Percentiles rank a stretch among this genome's conserved stretches.
phyloP scores from a whole-genome alignment of 2,888 invertebrate species.

The Cheilosia grossa region DNA sequence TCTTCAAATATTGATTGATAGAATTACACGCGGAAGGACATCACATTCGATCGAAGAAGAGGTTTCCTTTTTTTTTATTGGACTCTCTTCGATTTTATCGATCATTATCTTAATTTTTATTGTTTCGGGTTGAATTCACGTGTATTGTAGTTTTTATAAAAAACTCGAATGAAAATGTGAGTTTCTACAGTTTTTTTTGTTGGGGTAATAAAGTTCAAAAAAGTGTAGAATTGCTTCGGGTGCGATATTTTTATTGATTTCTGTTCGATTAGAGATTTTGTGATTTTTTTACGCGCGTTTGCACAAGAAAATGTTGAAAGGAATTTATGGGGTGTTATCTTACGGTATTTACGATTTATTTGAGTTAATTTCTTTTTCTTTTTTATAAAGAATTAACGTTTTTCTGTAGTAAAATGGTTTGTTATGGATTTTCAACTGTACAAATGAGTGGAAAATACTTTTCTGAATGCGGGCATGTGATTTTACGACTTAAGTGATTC shows the following conservation, averaged over 20 bases:
- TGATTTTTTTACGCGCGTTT: slow-evolving; percentile 42
- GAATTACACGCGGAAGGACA: slow-evolving; percentile 51
- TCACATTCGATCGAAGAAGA: slow-evolving; percentile 27
- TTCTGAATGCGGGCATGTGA: slow-evolving; percentile 13
- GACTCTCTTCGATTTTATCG: slow-evolving; percentile 45
- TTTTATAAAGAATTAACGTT: slow-evolving; percentile 4
- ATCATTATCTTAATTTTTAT: slow-evolving; percentile 70
- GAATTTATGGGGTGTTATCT: slow-evolving; percentile 65
- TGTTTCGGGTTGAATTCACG: slow-evolving; percentile 71
- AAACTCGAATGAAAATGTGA: slow-evolving; percentile 42
- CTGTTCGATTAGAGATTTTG: slow-evolving; percentile 34
- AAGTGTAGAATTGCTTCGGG: slow-evolving; percentile 2
- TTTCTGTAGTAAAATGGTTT: slow-evolving; percentile 25
- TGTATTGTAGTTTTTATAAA: slow-evolving; percentile 57
- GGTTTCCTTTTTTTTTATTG: neutral
- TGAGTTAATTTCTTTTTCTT: slow-evolving; percentile 10
- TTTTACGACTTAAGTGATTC: neutral
- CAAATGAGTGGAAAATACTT: slow-evolving; percentile 3
- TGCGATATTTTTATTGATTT: slow-evolving; percentile 42
- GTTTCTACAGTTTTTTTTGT: slow-evolving; percentile 48
- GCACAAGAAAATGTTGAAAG: slow-evolving; percentile 42
- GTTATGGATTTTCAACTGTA: slow-evolving; percentile 27
- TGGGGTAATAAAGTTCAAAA: slow-evolving; percentile 34
- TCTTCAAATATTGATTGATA: slow-evolving; percentile 69
- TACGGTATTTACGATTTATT: slow-evolving; percentile 69